Conservation (phyloP, 2,113 vertebrate genomes). For the Alexandromys fortis region DNA sequence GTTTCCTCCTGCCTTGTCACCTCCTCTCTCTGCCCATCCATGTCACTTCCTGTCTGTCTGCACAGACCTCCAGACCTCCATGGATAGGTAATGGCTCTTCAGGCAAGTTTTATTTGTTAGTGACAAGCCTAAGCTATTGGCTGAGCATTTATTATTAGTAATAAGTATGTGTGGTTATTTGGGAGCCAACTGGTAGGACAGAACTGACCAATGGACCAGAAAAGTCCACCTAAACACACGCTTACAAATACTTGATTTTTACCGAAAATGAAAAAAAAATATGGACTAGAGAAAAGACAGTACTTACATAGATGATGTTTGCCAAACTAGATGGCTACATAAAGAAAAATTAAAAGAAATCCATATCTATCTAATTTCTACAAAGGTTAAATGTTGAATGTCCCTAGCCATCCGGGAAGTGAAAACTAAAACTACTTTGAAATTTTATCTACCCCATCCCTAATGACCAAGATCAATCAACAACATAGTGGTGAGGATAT, state of each 20-base stretch:
- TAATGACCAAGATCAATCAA: neutral
- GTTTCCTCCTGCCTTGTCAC: no score
- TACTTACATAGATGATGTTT: neutral
- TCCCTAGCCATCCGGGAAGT: neutral
- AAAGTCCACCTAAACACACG: no score
- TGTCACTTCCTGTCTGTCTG: no score
- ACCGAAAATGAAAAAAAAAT: neutral
- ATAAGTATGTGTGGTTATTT: no score
- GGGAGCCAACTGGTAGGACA: no score
- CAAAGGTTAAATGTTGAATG: neutral
- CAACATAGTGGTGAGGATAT: neutral
- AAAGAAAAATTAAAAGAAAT: neutral
- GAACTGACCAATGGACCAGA: no score
- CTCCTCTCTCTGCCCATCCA: no score
- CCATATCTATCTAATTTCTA: neutral
- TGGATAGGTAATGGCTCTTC: no score
- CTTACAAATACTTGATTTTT: neutral
- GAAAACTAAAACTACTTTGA: neutral
- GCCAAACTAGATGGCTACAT: neutral
- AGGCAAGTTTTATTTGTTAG: no score
- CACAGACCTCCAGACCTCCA: no score
- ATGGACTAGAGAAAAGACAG: neutral
- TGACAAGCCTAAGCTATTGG: no score
- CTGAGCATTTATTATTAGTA: no score
- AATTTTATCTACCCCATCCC: neutral